phyloP scores from a whole-genome alignment of 1,140 invertebrate species.

The Tetragnatha versicolor region DNA sequence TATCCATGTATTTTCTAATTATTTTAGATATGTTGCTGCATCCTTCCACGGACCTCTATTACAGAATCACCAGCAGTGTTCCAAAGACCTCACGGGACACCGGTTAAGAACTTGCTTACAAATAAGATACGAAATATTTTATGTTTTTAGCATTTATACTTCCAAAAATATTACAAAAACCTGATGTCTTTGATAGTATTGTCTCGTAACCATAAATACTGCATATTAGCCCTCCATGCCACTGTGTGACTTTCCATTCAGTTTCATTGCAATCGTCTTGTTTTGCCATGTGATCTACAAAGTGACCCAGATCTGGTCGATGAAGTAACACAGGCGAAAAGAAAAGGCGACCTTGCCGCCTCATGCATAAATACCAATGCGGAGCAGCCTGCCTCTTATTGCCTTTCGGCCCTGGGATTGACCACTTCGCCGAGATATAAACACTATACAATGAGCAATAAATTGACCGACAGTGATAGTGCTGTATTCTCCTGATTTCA shows the following conservation, averaged over 20 bases:
- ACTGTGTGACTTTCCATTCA: neutral
- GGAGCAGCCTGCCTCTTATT: neutral
- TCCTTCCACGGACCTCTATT: too few relatives aligned
- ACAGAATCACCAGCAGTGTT: too few relatives aligned
- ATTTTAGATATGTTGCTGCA: too few relatives aligned
- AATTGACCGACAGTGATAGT: neutral
- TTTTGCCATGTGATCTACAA: neutral
- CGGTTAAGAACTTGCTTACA: neutral
- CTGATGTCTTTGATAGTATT: neutral
- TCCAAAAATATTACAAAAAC: neutral
- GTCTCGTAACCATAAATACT: neutral
- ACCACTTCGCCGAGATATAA: neutral
- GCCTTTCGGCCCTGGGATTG: neutral
- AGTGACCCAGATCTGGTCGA: neutral
- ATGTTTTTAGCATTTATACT: neutral
- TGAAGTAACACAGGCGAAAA: neutral
- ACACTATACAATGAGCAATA: neutral
- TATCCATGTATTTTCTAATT: too few relatives aligned
- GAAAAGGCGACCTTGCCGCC: neutral
- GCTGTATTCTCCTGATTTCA: neutral
- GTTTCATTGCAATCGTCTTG: neutral
- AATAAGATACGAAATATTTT: neutral
- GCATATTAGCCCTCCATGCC: neutral
- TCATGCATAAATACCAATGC: neutral
- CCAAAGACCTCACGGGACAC: too few relatives aligned